Evolutionary conservation across 2,113 vertebrate genomes (phyloP), one percentile per base, ranked within the genome.

Genomic region (Cyphomyrus discorhynchus): DNA sequence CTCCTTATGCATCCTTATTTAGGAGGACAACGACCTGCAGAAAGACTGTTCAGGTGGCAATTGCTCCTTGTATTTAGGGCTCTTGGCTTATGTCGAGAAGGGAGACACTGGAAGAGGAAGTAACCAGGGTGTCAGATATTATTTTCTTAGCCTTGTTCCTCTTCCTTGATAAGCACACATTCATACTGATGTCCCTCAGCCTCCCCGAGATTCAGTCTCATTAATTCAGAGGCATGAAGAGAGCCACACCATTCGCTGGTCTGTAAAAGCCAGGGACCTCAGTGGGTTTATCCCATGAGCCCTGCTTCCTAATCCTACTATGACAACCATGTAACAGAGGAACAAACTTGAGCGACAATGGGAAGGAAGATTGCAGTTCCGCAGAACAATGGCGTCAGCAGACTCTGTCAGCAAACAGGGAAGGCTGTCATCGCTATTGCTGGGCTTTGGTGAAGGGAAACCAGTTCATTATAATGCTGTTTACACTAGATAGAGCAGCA

Each of bases 381-480:
- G 2, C 31, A 90, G 91, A 92, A 92, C 89, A 92, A 87, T 58
- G 86, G 84, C 58, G 84, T 89, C 93, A 92, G 66, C 49, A 53
- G 53, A 53, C 89, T 91, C 92, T 50, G 92, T 92, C 74, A 91
- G 91, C 8, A 21, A 90, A 53, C 91, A 90, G 89, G 80, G 88
- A 89, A 92, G 88, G 90, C 91, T 91, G 90, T 45, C 27, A 85
- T 90, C 91, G 91, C 90, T 90, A 91, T 91, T 93, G 88, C 91
- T 53, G 84, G 88, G 89, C 88, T 74, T 87, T 53, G 90, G 86
- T 77, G 91, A 91, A 93, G 93, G 89, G 91, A 87, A 53, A 35
- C 49, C 85, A 17, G 94, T 97, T 97, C 96, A 97, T 97, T 98
- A 97, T 96, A 94, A 94, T 94, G 90, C 93, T 98, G 96, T 98